Evolutionary conservation across 1,140 invertebrate species (phyloP), one percentile per base, ranked within the genome.

Genomic region (Sycophila sp.): DNA sequence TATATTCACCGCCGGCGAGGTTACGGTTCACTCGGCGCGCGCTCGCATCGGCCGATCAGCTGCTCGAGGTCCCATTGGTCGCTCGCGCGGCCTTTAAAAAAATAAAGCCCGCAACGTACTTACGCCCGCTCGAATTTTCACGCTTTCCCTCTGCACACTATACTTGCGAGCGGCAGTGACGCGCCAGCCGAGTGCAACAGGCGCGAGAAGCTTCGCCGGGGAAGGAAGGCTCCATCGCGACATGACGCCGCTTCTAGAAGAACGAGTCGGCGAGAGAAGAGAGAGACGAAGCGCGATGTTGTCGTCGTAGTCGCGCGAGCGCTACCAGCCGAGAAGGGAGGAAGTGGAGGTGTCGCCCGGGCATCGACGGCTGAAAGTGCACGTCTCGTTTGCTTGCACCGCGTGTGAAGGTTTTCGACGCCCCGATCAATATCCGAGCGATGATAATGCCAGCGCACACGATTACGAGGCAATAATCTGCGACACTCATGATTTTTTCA

Each of bases 401-500:
- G n/a, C n/a, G n/a, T n/a, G n/a, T n/a, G n/a, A n/a, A n/a, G n/a
- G n/a, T n/a, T n/a, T n/a, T n/a, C n/a, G n/a, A n/a, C n/a, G n/a
- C n/a, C n/a, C n/a, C n/a, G n/a, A n/a, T n/a, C n/a, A n/a, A n/a
- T n/a, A n/a, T n/a, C n/a, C n/a, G n/a, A n/a, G n/a, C n/a, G n/a
- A n/a, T n/a, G n/a, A n/a, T n/a, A n/a, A n/a, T n/a, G n/a, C n/a
- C n/a, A n/a, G n/a, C n/a, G n/a, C n/a, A n/a, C n/a, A n/a, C n/a
- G n/a, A n/a, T n/a, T n/a, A n/a, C n/a, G n/a, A n/a, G n/a, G n/a
- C n/a, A n/a, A n/a, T n/a, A n/a, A n/a, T n/a, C n/a, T n/a, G n/a
- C n/a, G n/a, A n/a, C n/a, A n/a, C n/a, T n/a, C n/a, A 64, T 64
- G 47, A 34, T 36, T 49, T 53, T 53, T 26, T 51, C 19, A 24